A percentile compares a stretch with the other conserved stretches of the same genome.
Evolutionary conservation across 2,888 invertebrate genomes (phyloP).

Genomic region (Odontomyia ornata): DNA sequence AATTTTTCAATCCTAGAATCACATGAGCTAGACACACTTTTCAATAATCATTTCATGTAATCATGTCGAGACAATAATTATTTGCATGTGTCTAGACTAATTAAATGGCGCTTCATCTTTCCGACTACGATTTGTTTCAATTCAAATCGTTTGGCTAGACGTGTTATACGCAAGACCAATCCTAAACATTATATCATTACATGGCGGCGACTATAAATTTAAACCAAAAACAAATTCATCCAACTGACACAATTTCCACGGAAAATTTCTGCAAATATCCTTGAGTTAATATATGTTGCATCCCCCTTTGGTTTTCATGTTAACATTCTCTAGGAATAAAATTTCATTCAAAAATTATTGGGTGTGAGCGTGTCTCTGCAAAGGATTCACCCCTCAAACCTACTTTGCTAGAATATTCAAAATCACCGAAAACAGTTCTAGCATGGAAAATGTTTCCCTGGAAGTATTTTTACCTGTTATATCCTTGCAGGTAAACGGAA

Average conservation of each 20-base stretch:
- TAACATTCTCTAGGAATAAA: not conserved
- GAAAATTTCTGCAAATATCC: not conserved
- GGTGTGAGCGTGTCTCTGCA: not conserved
- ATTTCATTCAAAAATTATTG: not conserved
- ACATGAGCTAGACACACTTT: too few species aligned
- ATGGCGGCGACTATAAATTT: constrained; percentile 1
- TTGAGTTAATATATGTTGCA: not conserved
- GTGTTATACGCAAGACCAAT: not conserved
- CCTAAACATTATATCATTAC: not conserved
- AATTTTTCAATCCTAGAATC: too few species aligned
- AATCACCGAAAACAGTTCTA: not conserved
- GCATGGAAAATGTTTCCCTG: not conserved
- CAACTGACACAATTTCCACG: not conserved
- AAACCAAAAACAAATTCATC: too few species aligned
- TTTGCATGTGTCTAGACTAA: constrained; percentile 20
- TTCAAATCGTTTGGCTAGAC: not conserved
- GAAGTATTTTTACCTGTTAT: not conserved
- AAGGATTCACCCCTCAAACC: not conserved
- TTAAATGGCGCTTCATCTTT: constrained; percentile 33
- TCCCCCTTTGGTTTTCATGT: not conserved
- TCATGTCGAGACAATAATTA: too few species aligned
- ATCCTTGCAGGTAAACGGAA: not conserved
- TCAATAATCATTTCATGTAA: too few species aligned
- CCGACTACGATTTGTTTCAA: not conserved
- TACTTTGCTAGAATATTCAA: not conserved